These are phyloP conservation scores for Coregonus suidteri DNA, from an alignment of 2,797 vertebrate species.

Conservation along the genomic window DNA sequence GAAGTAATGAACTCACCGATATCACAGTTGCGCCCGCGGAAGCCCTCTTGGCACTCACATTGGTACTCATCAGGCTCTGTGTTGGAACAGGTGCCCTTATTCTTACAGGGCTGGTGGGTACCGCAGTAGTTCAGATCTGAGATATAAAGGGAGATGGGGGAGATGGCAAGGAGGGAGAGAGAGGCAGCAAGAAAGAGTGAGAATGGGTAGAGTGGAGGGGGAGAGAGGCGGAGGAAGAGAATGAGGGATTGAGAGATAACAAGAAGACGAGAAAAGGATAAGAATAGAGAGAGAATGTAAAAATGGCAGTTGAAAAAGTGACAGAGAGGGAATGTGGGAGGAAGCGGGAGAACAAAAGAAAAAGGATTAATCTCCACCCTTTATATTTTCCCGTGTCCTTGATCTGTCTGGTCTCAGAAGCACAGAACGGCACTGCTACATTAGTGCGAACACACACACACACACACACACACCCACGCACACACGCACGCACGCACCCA, in stretches of 20 bases:
- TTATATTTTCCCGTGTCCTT: neutral
- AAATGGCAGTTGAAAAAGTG: neutral
- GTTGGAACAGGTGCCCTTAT: conserved; percentile 80
- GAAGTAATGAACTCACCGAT: conserved; percentile 67
- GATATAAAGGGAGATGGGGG: neutral
- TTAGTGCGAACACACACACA: neutral
- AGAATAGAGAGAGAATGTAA: neutral
- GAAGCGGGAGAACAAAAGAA: neutral
- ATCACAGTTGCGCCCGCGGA: conserved; percentile 78
- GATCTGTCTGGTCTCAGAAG: conserved; percentile 8
- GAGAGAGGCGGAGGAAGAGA: too few species aligned
- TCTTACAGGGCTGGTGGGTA: conserved; percentile 80
- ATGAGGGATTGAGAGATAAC: too few species aligned
- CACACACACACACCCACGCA: neutral
- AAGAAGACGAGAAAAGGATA: too few species aligned
- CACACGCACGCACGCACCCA: neutral
- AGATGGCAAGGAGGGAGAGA: neutral
- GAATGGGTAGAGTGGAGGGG: neutral
- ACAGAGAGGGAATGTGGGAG: too few species aligned
- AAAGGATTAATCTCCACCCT: conserved; percentile 1
- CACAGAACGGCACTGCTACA: neutral
- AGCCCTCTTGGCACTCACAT: conserved; percentile 81
- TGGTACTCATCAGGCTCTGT: conserved; percentile 82
- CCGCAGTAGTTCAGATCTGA: conserved; percentile 84
- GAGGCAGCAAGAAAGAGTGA: neutral